These are phyloP conservation scores for Metopolophium dirhodum DNA, from an alignment of 1,140 invertebrate genomes.

Conservation along the genomic window DNA sequence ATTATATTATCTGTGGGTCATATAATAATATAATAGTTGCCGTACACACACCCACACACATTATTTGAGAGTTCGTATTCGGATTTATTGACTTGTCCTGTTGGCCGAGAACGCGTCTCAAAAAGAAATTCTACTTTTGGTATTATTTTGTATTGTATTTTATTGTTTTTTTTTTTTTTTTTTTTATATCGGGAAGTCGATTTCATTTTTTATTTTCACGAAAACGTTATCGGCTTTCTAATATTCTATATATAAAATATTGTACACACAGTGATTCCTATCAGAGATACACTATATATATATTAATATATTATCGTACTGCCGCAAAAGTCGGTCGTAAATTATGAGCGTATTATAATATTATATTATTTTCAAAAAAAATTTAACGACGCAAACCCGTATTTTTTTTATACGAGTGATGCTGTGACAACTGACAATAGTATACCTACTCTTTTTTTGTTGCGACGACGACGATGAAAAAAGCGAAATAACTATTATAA, in stretches of 20 bases:
- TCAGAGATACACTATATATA: not conserved
- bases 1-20: slow-evolving; percentile 1
- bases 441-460: not conserved
- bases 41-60: not conserved
- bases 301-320: not conserved
- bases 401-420: not conserved
- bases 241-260: slow-evolving; percentile 3
- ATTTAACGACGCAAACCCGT: too few species aligned
- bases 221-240: slow-evolving; percentile 2
- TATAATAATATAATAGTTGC: slow-evolving; percentile 18
- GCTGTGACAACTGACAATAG: not conserved
- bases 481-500: not conserved
- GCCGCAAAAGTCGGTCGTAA: not conserved
- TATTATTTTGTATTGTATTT: slow-evolving; percentile 11
- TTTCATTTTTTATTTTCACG: slow-evolving; percentile 11
- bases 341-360: not conserved
- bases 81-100: not conserved
- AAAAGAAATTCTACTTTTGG: slow-evolving; percentile 7
- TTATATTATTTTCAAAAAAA: slow-evolving; percentile 4
- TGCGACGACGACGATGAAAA: not conserved
- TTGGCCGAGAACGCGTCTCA: not conserved
- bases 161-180: slow-evolving; percentile 20
- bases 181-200: not conserved
- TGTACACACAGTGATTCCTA: not conserved
- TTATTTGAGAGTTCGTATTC: not conserved